Percentiles rank a stretch among this genome's conserved stretches.
Evolutionary conservation across 1,140 invertebrate species (phyloP).

Genomic region (Antheraea mylitta): DNA sequence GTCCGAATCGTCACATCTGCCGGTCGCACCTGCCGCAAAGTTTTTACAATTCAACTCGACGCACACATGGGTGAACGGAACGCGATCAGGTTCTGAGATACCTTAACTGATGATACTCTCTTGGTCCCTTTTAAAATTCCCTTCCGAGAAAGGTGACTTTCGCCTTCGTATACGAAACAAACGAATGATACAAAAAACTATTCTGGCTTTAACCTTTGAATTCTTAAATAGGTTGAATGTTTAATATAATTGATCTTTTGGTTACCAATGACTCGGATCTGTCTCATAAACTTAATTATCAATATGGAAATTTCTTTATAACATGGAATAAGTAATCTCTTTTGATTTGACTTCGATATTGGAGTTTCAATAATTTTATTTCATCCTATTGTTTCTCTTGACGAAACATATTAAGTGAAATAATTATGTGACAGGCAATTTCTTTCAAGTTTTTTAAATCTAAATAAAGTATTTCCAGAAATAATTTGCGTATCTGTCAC

Average conservation of each 20-base stretch:
- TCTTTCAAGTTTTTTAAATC: too few relatives aligned
- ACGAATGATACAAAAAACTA: neutral
- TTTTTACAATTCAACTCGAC: conserved; percentile 40
- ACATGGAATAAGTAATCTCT: neutral
- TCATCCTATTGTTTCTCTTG: too few relatives aligned
- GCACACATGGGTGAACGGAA: conserved; percentile 16
- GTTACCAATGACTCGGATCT: neutral
- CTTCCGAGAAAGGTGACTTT: conserved; percentile 18
- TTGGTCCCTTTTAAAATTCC: conserved; percentile 33
- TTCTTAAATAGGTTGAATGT: neutral
- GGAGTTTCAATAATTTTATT: too few relatives aligned
- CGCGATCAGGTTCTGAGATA: conserved; percentile 30
- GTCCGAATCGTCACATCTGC: conserved; percentile 39
- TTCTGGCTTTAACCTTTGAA: neutral
- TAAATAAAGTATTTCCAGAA: too few relatives aligned
- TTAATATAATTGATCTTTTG: neutral
- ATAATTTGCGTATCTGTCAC: too few relatives aligned
- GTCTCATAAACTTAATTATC: too few relatives aligned
- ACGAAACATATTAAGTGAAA: too few relatives aligned
- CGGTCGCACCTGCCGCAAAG: conserved; percentile 47
- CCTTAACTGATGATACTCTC: conserved; percentile 32
- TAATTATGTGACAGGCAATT: too few relatives aligned
- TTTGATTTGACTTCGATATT: neutral
- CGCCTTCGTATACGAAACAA: conserved; percentile 2
- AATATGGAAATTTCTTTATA: too few relatives aligned